Evolutionary conservation across 2,888 invertebrate species (phyloP), one percentile per base, ranked within the genome.

Genomic region (Lithodes maja): DNA sequence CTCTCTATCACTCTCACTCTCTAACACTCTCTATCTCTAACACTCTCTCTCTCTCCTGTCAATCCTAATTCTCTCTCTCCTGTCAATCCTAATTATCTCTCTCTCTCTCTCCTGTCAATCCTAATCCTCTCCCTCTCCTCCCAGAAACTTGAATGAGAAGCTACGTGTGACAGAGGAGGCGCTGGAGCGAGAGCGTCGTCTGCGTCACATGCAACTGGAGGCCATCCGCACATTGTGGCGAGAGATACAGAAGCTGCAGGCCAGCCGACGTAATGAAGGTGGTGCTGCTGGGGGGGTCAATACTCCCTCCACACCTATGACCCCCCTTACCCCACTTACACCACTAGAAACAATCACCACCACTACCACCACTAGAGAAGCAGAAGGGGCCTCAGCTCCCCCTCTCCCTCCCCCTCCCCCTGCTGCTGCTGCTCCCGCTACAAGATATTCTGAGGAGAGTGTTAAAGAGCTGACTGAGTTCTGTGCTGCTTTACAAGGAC

Each of bases 211-310:
- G 82, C 98, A 98, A 94, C 97, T 97, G 96, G 97, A 98, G 94
- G 97, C 98, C 2, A 98, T 98, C 92, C 97, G 97, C 93, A 97
- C 97, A 0, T 94, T 98, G 2, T 98, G 97, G 97, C 97, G 93
- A 91, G 92, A 91, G 61, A 91, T 91, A 55, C 90, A 90, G 82
- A 90, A 90, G 55, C 85, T 91, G 49, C 91, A 93, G 92, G 91
- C 80, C 12, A 86, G 53, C 7, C 83, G 89, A 82, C 74, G 86
- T n/a, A 89, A 90, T 3, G 85, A 86, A 17, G 80, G 86, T 33
- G 33, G 33, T 33, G 33, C 33, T 33, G 33, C 33, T 33, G 88
- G 84, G 5, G 83, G 85, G 49, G 75, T 85, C 17, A 78, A 74
- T 53, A 91, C 91, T 17, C 91, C 91, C 55, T 89, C 90, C 78